These are phyloP conservation scores for Temnothorax ravouxi DNA, from an alignment of 2,888 invertebrate genomes.

Conservation along the genomic window DNA sequence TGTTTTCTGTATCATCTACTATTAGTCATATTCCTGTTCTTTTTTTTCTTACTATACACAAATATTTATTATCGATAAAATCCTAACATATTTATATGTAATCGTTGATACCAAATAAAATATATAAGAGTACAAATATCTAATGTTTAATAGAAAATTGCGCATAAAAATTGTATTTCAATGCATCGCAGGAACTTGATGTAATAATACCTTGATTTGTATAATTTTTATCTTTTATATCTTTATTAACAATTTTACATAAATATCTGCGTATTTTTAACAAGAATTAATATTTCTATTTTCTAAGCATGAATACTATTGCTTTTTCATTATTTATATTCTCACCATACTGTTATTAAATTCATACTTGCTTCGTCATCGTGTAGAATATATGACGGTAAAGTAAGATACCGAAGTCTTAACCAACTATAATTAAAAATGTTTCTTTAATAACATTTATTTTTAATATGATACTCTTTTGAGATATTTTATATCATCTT, in stretches of 20 bases:
- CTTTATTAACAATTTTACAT: background rate
- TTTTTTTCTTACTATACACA: background rate
- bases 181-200: background rate
- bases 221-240: background rate
- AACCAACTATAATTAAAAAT: constrained; percentile 8
- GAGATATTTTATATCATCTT: background rate
- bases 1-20: too few relatives aligned
- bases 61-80: too few relatives aligned
- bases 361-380: background rate
- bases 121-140: background rate
- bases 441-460: background rate
- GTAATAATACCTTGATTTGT: background rate
- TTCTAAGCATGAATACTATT: background rate
- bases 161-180: background rate
- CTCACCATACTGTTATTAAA: background rate
- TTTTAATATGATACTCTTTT: background rate
- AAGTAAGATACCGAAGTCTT: constrained; percentile 3
- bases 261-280: background rate
- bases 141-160: background rate
- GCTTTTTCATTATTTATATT: background rate
- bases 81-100: background rate
- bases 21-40: background rate
- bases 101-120: background rate
- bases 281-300: background rate
- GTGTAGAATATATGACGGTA: constrained; percentile 30